Evolutionary conservation across 2,113 vertebrate species (phyloP).

Genomic region (Chitala chitala): DNA sequence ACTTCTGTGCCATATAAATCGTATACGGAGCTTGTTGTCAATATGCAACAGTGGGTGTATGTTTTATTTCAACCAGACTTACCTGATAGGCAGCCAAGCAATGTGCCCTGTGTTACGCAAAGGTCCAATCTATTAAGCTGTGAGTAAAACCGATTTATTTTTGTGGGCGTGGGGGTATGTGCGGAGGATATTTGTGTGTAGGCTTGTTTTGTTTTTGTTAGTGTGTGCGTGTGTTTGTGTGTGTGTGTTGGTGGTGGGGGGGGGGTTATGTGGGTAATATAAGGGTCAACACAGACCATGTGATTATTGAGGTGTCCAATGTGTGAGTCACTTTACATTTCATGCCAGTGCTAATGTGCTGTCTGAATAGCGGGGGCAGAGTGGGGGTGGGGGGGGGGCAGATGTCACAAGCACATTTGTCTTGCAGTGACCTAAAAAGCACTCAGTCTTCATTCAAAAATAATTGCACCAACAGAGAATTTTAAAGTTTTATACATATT

Average conservation of each 20-base stretch:
- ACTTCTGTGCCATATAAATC: conserved; percentile 38
- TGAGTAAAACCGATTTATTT: conserved; percentile 4
- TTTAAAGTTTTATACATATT: conserved; percentile 51
- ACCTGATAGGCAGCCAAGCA: not conserved
- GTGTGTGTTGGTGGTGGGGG: too few species aligned
- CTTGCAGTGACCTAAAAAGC: conserved; percentile 42
- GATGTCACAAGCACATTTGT: conserved; percentile 33
- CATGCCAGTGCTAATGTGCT: conserved; percentile 15
- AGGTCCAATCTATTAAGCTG: not conserved
- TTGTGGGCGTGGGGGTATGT: too few species aligned
- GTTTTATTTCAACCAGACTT: not conserved
- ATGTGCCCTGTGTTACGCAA: not conserved
- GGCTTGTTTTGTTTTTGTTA: too few species aligned
- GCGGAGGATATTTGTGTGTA: too few species aligned
- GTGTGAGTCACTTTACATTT: conserved; percentile 25
- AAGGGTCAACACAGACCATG: not conserved
- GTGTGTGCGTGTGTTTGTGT: too few species aligned
- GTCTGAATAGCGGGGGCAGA: too few species aligned
- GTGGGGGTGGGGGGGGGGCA: too few species aligned
- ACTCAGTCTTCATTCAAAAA: conserved; percentile 53
- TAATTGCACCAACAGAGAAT: conserved; percentile 43
- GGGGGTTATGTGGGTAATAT: too few species aligned
- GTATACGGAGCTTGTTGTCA: conserved; percentile 30
- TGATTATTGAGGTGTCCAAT: not conserved
- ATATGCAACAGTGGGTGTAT: not conserved